These are phyloP conservation scores for Marmota flaviventris DNA, from an alignment of 2,113 vertebrate genomes.

Conservation along the genomic window DNA sequence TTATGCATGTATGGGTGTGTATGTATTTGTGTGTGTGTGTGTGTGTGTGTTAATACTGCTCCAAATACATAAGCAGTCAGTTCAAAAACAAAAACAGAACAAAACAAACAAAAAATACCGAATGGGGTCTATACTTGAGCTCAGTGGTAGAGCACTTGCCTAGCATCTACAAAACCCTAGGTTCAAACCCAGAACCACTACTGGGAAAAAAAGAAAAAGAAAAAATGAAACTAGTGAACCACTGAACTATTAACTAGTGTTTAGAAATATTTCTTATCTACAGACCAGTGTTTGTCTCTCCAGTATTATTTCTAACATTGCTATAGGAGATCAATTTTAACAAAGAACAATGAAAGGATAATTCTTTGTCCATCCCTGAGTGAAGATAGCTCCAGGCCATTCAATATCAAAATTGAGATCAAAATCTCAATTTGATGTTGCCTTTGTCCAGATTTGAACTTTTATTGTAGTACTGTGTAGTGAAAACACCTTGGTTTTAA, in stretches of 20 bases:
- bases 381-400: not conserved
- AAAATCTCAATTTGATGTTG: not conserved
- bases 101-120: too few species aligned
- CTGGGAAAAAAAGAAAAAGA: not conserved
- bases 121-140: not conserved
- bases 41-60: not conserved
- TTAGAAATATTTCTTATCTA: not conserved
- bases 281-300: not conserved
- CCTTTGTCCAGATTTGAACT: not conserved
- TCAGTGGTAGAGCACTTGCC: not conserved
- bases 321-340: not conserved
- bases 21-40: not conserved
- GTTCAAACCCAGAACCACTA: not conserved
- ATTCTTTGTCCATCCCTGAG: not conserved
- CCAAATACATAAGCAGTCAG: not conserved
- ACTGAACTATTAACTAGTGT: not conserved
- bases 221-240: not conserved
- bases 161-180: not conserved
- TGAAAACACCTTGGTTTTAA: constrained; percentile 14
- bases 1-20: not conserved
- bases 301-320: not conserved
- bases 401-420: not conserved
- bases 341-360: not conserved
- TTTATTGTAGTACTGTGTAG: not conserved
- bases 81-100: too few species aligned